Evolutionary conservation across 1,140 invertebrate genomes (phyloP).

Genomic region (Antheraea pernyi): DNA sequence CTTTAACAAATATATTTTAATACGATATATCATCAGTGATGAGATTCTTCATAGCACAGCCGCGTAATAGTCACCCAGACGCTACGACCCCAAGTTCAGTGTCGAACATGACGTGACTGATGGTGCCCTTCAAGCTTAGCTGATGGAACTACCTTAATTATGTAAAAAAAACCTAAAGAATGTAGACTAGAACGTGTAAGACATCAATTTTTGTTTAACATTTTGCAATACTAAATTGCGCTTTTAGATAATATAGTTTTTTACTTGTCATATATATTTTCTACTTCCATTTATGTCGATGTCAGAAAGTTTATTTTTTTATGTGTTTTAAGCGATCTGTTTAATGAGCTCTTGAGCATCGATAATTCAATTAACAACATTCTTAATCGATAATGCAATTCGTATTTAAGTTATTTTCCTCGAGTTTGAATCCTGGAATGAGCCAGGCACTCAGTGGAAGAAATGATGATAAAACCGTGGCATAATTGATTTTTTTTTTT

Average conservation of each 20-base stretch:
- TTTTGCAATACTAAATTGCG: background rate
- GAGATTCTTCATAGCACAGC: background rate
- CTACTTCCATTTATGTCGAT: background rate
- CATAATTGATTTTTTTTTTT: no score
- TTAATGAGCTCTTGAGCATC: no score
- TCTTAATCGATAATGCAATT: no score
- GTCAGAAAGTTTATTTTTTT: background rate
- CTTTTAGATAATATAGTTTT: background rate
- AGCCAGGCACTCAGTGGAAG: no score
- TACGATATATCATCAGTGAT: background rate
- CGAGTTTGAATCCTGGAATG: no score
- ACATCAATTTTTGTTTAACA: background rate
- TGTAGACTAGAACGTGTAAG: background rate
- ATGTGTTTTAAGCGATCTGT: background rate
- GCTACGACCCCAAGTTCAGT: background rate
- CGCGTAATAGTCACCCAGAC: background rate
- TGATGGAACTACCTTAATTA: background rate
- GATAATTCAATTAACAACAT: no score
- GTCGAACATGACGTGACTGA: conserved; percentile 3
- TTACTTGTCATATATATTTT: background rate
- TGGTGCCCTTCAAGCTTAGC: background rate
- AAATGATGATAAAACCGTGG: no score
- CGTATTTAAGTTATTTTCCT: no score
- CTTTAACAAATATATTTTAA: no score
- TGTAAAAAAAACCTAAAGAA: background rate